Evolutionary conservation across 2,888 invertebrate genomes (phyloP).

Genomic region (Ophioninae sp.): DNA sequence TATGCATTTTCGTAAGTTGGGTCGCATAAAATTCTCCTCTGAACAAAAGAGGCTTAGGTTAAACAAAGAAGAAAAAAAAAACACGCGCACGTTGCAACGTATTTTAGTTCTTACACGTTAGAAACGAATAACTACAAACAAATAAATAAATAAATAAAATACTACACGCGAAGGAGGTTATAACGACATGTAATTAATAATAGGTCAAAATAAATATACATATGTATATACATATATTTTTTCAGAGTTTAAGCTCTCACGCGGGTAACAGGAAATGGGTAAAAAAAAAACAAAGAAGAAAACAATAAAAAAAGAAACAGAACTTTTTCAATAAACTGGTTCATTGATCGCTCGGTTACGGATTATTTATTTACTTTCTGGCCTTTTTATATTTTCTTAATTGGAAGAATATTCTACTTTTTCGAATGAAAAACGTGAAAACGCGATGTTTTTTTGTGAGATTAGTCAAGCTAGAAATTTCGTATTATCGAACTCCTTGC

Average conservation of each 20-base stretch:
- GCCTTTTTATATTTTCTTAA: slow-evolving; percentile 9
- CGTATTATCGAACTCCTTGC: background rate
- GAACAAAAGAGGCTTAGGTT: background rate
- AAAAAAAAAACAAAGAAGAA: background rate
- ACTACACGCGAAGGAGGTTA: background rate
- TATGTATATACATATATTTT: slow-evolving; percentile 48
- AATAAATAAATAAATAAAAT: background rate
- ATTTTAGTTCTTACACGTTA: background rate
- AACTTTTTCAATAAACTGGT: slow-evolving; percentile 37
- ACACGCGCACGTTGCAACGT: slow-evolving; percentile 19
- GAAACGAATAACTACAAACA: slow-evolving; percentile 1
- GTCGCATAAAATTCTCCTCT: background rate
- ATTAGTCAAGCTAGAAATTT: background rate
- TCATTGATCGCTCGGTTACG: slow-evolving; percentile 26
- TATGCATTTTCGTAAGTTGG: background rate
- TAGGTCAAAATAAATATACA: slow-evolving; percentile 29
- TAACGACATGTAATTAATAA: slow-evolving; percentile 32
- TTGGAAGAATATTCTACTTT: background rate
- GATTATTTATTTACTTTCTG: slow-evolving; percentile 22
- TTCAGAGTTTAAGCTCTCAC: slow-evolving; percentile 45
- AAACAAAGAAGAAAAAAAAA: slow-evolving; percentile 1
- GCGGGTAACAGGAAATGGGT: slow-evolving; percentile 33
- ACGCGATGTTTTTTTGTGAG: background rate
- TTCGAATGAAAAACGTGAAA: background rate
- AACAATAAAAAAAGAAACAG: background rate